Evolutionary conservation across 2,113 vertebrate species (phyloP), one percentile per base, ranked within the genome.

Genomic region (Anser brachyrhynchus): DNA sequence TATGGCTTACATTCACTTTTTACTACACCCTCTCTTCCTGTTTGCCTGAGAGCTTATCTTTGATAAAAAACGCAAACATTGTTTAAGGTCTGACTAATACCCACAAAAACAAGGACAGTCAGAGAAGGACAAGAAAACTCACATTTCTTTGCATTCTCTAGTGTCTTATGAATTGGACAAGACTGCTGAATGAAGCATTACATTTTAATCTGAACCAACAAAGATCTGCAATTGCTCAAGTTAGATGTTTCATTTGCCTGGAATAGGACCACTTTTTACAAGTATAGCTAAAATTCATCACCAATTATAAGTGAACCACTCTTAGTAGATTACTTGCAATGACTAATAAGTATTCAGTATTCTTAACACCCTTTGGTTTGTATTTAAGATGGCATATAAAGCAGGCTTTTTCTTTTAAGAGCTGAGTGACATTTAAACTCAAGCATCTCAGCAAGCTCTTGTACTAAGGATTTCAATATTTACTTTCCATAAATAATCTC

Each of bases 1-100:
- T 61, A 82, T 75, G 70, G 73, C 94, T 95, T 95, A 89, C 84
- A 66, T 72, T 95, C 58, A n/a, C 29, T 62, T 92, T 92, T 94
- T 87, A 96, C 84, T 89, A 81, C 86, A 91, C 86, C 83, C 88
- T 87, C 90, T 94, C 90, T 94, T 93, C 84, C 92, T 93, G 84
- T 96, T 96, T 96, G 83, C 59, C 43, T 51, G 58, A 82, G 89
- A 90, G 66, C 89, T 95, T 93, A 92, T 85, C 91, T 94, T 92
- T 80, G 87, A 62, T 59, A n/a, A 94, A 92, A 96, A 96, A 14
- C 39, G 55, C 66, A 58, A 92, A 94, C 73, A 87, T 89, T 95
- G 70, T 96, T 94, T 91, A 82, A 96, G 67, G 78, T 84, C 80
- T 93, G 92, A 89, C 72, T 90, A 94, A 92, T 87, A 62, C 14